These are phyloP conservation scores for Taenaris catops DNA, from an alignment of 2,888 invertebrate genomes.

Conservation along the genomic window DNA sequence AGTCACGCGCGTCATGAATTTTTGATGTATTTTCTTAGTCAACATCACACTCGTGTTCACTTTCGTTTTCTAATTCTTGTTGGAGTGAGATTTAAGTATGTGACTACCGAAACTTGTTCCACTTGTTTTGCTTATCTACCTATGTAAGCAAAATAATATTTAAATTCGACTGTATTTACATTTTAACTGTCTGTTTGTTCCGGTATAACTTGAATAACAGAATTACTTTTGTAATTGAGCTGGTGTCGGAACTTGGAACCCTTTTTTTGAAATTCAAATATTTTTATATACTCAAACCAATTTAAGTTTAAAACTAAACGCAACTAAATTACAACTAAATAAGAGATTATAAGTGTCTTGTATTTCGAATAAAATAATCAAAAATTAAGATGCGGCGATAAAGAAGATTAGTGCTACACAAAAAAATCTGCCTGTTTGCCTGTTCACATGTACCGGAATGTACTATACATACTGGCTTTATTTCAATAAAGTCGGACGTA, in stretches of 20 bases:
- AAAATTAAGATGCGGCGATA: too few species aligned
- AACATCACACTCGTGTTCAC: slow-evolving; percentile 29
- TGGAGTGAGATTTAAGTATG: slow-evolving; percentile 3
- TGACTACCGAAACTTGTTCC: slow-evolving; percentile 11
- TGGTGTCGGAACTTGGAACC: slow-evolving; percentile 1
- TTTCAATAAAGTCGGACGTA: too few species aligned
- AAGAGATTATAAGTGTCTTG: too few species aligned
- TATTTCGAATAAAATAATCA: too few species aligned
- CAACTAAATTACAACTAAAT: too few species aligned
- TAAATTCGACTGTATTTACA: slow-evolving; percentile 9
- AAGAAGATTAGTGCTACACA: too few species aligned
- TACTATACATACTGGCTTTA: too few species aligned
- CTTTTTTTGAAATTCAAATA: too few species aligned
- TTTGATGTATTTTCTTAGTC: slow-evolving; percentile 34
- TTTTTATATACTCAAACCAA: too few species aligned
- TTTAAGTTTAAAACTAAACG: too few species aligned
- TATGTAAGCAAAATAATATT: slow-evolving; percentile 9
- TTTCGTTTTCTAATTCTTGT: slow-evolving; percentile 34
- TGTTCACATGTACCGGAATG: too few species aligned
- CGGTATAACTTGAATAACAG: slow-evolving; percentile 4
- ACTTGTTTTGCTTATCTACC: slow-evolving; percentile 9
- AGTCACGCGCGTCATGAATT: slow-evolving; percentile 46
- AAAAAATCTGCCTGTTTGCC: too few species aligned
- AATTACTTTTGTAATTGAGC: slow-evolving; percentile 7
- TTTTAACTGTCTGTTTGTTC: slow-evolving; percentile 10